Conservation (phyloP, 2,797 vertebrate genomes). For the Sebastes hubbsi region DNA sequence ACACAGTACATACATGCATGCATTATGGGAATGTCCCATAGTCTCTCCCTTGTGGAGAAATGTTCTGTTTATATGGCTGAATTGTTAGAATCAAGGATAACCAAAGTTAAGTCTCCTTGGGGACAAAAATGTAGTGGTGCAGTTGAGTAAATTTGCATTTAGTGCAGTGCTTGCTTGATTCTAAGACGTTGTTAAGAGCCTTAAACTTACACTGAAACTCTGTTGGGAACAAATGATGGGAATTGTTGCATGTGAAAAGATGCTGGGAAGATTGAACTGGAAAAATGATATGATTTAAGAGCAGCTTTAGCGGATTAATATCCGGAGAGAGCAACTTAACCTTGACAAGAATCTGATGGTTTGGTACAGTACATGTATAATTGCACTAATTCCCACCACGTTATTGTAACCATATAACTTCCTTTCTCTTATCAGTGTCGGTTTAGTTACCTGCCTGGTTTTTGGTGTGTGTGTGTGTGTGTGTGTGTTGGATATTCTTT, state of each 20-base stretch:
- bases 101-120: neutral
- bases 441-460: neutral
- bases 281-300: neutral
- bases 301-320: neutral
- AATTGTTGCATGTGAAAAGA: neutral
- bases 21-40: neutral
- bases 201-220: neutral
- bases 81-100: neutral
- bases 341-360: neutral
- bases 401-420: neutral
- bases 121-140: neutral
- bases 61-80: neutral
- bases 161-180: rapidly evolving
- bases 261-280: neutral
- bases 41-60: neutral
- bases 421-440: neutral
- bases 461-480: neutral
- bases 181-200: neutral
- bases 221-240: neutral
- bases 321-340: neutral
- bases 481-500: neutral
- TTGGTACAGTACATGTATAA: neutral
- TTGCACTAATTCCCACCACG: neutral
- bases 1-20: neutral
- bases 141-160: neutral